These are phyloP conservation scores for Eremophila alpestris DNA, from an alignment of 2,797 vertebrate genomes.

Conservation along the genomic window DNA sequence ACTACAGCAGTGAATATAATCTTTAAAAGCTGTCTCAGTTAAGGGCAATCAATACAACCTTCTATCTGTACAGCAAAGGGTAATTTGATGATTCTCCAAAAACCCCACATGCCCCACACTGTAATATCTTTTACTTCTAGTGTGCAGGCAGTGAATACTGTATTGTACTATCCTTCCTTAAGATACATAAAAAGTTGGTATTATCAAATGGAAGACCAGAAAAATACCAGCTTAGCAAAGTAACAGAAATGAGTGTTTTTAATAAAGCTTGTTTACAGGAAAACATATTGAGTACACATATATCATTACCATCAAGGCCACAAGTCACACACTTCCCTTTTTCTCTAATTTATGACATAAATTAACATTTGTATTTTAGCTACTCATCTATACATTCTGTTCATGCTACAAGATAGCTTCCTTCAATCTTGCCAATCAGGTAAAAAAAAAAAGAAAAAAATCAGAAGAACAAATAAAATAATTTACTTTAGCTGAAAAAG, in stretches of 20 bases:
- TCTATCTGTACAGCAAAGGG: background rate
- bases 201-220: background rate
- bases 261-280: background rate
- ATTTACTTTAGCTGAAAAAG: background rate
- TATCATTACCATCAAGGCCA: background rate
- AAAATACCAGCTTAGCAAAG: background rate
- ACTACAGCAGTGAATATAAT: background rate
- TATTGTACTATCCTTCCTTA: background rate
- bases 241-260: background rate
- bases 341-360: background rate
- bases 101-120: background rate
- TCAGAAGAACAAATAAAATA: background rate
- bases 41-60: background rate
- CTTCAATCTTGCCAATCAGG: background rate
- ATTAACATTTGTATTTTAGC: background rate
- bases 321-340: background rate
- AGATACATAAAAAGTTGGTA: background rate
- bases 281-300: background rate
- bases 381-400: background rate
- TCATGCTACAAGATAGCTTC: background rate
- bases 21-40: background rate
- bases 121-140: background rate
- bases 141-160: background rate
- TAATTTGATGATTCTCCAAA: background rate
- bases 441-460: background rate